A percentile compares a stretch with the other conserved stretches of the same genome.
Evolutionary conservation across 2,888 invertebrate genomes (phyloP).

Genomic region (Lumbricus terrestris): DNA sequence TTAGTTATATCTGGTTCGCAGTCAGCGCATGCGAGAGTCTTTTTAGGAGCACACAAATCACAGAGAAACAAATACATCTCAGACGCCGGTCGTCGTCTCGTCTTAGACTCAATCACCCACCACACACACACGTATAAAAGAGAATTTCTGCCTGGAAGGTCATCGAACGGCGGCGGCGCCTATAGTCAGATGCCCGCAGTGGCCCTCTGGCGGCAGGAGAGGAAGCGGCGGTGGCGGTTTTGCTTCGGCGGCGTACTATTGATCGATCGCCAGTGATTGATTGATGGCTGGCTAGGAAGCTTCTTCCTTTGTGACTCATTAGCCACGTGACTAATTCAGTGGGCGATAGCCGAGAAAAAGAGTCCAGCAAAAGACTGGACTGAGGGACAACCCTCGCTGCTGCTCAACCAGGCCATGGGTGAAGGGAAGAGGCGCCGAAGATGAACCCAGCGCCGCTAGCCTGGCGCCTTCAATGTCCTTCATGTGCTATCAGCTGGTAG

Average conservation of each 20-base stretch:
- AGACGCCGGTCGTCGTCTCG: too few relatives aligned
- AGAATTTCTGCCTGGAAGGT: neutral
- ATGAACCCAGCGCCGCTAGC: neutral
- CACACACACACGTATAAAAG: neutral
- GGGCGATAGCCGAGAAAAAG: neutral
- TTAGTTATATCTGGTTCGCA: neutral
- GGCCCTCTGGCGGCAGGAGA: neutral
- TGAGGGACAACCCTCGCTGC: neutral
- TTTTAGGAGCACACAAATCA: neutral
- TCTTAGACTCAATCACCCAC: neutral
- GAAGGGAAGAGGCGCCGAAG: neutral
- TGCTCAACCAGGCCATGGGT: neutral
- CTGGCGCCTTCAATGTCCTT: neutral
- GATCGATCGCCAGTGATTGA: slow-evolving; percentile 9
- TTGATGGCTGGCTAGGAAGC: neutral
- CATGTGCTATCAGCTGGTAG: too few relatives aligned
- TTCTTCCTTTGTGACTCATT: slow-evolving; percentile 13
- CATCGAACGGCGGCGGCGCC: neutral
- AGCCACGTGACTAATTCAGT: slow-evolving; percentile 6
- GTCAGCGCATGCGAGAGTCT: neutral
- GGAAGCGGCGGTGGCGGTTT: neutral
- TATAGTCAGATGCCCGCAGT: neutral
- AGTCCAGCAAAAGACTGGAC: neutral
- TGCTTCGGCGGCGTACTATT: neutral
- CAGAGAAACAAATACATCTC: neutral